Percentiles rank a stretch among this genome's conserved stretches.
phyloP scores from a whole-genome alignment of 2,113 vertebrate genomes.

The Oreotrochilus melanogaster region DNA sequence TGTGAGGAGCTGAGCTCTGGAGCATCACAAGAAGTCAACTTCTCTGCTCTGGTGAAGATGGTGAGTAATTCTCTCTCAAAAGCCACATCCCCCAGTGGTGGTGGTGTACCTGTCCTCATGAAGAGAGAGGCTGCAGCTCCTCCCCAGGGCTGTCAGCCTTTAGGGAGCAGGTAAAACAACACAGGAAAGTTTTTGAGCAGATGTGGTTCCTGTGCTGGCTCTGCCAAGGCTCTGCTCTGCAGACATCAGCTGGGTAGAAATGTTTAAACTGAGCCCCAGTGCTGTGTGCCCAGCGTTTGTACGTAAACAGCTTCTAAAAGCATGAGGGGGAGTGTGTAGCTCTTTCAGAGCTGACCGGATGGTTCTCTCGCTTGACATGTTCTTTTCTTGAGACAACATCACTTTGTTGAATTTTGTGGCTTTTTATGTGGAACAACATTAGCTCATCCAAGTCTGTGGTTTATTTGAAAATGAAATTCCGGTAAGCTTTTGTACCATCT shows the following conservation, averaged over 20 bases:
- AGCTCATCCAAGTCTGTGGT: slow-evolving; percentile 84
- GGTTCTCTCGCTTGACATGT: slow-evolving; percentile 45
- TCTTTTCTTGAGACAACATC: slow-evolving; percentile 74
- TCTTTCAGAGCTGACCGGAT: slow-evolving; percentile 59
- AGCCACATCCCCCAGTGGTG: rapidly evolving
- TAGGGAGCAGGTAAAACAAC: background rate
- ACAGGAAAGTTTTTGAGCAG: background rate
- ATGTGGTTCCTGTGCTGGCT: background rate
- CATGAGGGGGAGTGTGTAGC: slow-evolving; percentile 11
- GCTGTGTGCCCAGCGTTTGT: background rate
- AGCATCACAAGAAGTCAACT: background rate
- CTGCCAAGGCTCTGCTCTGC: slow-evolving; percentile 28
- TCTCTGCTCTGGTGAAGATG: rapidly evolving
- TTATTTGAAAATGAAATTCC: slow-evolving; percentile 84
- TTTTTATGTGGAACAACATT: slow-evolving; percentile 79
- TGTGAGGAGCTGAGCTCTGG: background rate
- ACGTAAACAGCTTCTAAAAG: slow-evolving; percentile 25
- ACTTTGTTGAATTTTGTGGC: slow-evolving; percentile 80
- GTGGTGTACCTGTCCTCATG: background rate
- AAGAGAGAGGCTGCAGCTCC: background rate
- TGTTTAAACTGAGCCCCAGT: background rate
- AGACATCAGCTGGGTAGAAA: slow-evolving; percentile 9
- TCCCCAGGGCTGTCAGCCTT: rapidly evolving
- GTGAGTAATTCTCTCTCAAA: rapidly evolving
- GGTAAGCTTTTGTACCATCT: slow-evolving; percentile 80